A percentile compares a stretch with the other conserved stretches of the same genome.
These are phyloP conservation scores for Cephus nigrinus DNA, from an alignment of 2,888 invertebrate species.

Conservation along the genomic window DNA sequence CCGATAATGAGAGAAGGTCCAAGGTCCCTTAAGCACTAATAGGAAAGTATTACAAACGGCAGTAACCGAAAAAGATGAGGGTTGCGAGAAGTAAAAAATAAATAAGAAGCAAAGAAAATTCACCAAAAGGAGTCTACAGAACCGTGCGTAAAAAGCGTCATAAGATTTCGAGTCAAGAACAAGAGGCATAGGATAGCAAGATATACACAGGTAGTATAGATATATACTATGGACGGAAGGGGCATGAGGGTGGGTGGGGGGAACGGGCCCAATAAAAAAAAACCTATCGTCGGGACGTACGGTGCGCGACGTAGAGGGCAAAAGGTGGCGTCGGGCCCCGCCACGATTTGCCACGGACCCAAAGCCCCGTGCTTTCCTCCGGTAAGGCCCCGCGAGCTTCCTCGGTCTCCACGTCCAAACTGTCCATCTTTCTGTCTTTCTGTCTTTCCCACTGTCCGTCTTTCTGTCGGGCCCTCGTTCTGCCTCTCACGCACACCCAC, in stretches of 20 bases:
- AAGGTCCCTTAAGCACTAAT: slow-evolving; percentile 47
- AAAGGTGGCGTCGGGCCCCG: slow-evolving; percentile 27
- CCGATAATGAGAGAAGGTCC: not conserved
- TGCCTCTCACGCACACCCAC: slow-evolving; percentile 15
- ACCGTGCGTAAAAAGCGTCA: slow-evolving; percentile 43
- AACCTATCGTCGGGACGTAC: not conserved
- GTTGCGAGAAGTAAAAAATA: slow-evolving; percentile 20
- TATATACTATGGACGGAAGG: not conserved
- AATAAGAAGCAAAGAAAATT: slow-evolving; percentile 3
- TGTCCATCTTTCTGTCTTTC: slow-evolving; percentile 13
- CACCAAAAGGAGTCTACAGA: slow-evolving; percentile 16
- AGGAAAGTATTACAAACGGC: slow-evolving; percentile 43
- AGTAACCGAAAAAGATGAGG: slow-evolving; percentile 2
- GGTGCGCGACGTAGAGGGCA: not conserved
- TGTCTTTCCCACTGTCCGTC: slow-evolving; percentile 10
- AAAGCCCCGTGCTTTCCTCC: slow-evolving; percentile 22
- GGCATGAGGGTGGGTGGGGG: slow-evolving; percentile 20
- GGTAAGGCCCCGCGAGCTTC: slow-evolving; percentile 13
- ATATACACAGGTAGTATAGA: not conserved
- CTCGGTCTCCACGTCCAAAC: not conserved
- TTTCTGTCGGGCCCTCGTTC: slow-evolving; percentile 9
- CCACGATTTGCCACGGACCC: slow-evolving; percentile 56
- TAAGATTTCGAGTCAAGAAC: slow-evolving; percentile 44
- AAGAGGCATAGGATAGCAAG: slow-evolving; percentile 45
- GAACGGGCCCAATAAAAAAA: slow-evolving; percentile 42